Conservation (phyloP, 2,797 vertebrate genomes). For the Esox lucius region DNA sequence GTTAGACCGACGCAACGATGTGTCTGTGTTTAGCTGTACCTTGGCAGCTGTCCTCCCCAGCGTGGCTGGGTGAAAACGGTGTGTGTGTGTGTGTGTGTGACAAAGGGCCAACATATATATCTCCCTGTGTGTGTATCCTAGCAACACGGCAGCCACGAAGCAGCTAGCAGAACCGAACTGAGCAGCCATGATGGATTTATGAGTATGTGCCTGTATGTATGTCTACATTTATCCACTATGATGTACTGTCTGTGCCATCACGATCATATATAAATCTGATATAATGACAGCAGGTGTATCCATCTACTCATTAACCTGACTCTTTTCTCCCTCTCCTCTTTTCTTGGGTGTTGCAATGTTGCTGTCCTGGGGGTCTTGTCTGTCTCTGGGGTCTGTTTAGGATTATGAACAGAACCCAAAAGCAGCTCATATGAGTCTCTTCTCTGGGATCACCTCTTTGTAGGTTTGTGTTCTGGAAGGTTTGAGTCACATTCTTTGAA, state of each 20-base stretch:
- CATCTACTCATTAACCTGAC: background rate
- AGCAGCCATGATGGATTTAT: constrained; percentile 48
- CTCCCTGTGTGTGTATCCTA: constrained; percentile 68
- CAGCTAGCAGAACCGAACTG: constrained; percentile 71
- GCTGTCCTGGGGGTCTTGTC: too few species aligned
- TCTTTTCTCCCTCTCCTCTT: constrained; percentile 10
- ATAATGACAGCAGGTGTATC: background rate
- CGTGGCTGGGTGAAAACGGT: constrained; percentile 52
- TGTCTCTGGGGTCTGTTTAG: too few species aligned
- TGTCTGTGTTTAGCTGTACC: constrained; percentile 36
- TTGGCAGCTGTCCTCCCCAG: constrained; percentile 33
- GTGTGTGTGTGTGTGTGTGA: constrained; percentile 28
- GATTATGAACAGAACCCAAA: too few species aligned
- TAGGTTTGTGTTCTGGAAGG: too few species aligned
- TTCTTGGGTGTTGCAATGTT: too few species aligned
- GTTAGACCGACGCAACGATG: constrained; percentile 11
- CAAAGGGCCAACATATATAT: constrained; percentile 47
- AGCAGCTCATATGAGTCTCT: too few species aligned
- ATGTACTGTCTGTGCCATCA: background rate
- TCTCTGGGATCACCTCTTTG: too few species aligned
- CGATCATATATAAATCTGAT: background rate
- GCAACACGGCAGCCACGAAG: constrained; percentile 68
- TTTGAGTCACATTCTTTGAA: too few species aligned
- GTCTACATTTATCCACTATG: background rate
- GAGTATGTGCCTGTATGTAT: background rate